Base-by-base conservation (phyloP, 2,797 vertebrate genomes). In the Rhinogobio ventralis region DNA sequence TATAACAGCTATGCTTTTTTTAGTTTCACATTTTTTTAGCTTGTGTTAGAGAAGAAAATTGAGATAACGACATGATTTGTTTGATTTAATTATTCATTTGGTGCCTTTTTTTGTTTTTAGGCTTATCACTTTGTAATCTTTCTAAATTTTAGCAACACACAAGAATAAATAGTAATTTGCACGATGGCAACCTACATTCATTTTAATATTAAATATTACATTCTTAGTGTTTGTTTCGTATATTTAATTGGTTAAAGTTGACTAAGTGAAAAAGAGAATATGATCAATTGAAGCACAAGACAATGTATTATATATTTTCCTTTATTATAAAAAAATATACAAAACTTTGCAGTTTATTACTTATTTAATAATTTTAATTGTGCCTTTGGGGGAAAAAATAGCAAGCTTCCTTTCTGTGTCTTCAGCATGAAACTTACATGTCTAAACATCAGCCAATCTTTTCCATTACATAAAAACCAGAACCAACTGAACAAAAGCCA, bases 251-350 rank as follows among this genome's bases (percentile, higher is more conserved):
- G 4, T 25, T 45, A 1, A 45, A 62, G 9, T 62, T 62, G 23
- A 7, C 73, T 6, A 14, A 15, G 28, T 36, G 20, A 57, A 72
- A 17, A 19, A 67, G 17, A 87, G 39, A 45, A 87, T 79, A 84
- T 42, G 6, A 39, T 67, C 81, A 76, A 51, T 30, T 30, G 19
- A 81, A 36, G 49, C 66, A 60, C 64, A 79, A 80, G 20, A 64
- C 15, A 73, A 71, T 86, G 69, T 80, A 81, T 71, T 78, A 15
- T 5, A 7, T 74, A 81, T 88, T n/a, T 83, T 76, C 89, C 89
- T 91, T 91, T 91, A 92, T 84, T 84, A 91, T 90, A 92, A 93
- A 91, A 92, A 92, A 86, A 90, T 89, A 88, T 89, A 74, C 39
- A 89, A 89, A 90, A 90, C 72, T 30, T 2, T 14, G 69, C 53